These are phyloP conservation scores for Potorous gilbertii DNA, from an alignment of 2,797 vertebrate species.

Conservation along the genomic window DNA sequence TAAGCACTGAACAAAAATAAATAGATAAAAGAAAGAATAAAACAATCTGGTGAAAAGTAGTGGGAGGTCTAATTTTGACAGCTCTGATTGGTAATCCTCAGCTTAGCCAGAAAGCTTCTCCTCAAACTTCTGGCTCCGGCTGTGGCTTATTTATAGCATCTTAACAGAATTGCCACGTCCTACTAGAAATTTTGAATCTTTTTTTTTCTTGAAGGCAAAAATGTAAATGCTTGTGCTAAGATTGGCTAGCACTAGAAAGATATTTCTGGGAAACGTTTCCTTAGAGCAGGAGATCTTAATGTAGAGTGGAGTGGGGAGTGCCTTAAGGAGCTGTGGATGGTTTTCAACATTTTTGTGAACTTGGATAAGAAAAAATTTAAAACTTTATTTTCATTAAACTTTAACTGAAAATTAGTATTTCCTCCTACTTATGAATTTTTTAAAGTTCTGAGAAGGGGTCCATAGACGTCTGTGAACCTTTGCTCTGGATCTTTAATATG, in stretches of 20 bases:
- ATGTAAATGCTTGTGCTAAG: conserved; percentile 38
- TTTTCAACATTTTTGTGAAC: not conserved
- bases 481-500: not conserved
- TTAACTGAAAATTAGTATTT: not conserved
- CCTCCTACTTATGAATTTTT: not conserved
- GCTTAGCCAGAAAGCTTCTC: conserved; percentile 44
- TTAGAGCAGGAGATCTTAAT: not conserved
- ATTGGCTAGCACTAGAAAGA: not conserved
- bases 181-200: conserved; percentile 31
- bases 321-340: not conserved
- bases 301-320: not conserved
- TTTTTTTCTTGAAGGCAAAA: conserved; percentile 53
- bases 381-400: not conserved
- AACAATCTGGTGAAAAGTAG: conserved; percentile 32
- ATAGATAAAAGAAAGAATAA: conserved; percentile 68
- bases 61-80: conserved; percentile 56
- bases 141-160: conserved; percentile 62
- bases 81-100: conserved; percentile 65
- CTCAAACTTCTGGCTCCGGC: conserved; percentile 54
- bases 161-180: conserved; percentile 20
- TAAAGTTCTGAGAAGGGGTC: not conserved
- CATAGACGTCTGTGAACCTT: not conserved
- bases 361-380: not conserved
- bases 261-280: conserved; percentile 23
- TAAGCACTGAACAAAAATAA: conserved; percentile 56